Evolutionary conservation across 2,113 vertebrate genomes (phyloP).

Genomic region (Myodes glareolus): DNA sequence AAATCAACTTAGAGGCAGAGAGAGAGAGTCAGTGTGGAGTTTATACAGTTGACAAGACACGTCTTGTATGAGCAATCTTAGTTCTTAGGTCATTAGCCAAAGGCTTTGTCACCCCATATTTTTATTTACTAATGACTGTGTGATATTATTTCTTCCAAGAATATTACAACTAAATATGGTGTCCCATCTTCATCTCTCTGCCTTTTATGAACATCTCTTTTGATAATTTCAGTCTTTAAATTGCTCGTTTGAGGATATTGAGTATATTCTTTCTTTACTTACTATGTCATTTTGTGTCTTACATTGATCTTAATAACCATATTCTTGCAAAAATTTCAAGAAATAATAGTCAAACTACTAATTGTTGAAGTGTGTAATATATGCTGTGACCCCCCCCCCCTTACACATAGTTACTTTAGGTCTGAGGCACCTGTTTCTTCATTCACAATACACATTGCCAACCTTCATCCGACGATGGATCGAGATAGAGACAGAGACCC

Average conservation of each 20-base stretch:
- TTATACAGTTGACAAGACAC: neutral
- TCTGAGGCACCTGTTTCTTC: neutral
- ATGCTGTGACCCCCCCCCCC: neutral
- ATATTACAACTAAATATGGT: neutral
- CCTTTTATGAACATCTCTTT: neutral
- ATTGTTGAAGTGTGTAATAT: neutral
- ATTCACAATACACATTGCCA: neutral
- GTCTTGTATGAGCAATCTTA: neutral
- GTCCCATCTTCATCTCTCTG: neutral
- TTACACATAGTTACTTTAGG: neutral
- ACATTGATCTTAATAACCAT: neutral
- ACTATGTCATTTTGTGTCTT: neutral
- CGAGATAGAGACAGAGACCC: too few species aligned
- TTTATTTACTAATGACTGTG: slow-evolving; percentile 34
- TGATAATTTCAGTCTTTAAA: neutral
- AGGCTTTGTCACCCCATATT: neutral
- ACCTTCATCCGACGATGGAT: too few species aligned
- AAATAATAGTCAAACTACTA: neutral
- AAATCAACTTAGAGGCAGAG: neutral
- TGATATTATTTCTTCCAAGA: slow-evolving; percentile 4
- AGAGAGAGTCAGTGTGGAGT: neutral
- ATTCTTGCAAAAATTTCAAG: neutral
- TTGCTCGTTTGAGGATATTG: neutral
- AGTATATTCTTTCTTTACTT: neutral
- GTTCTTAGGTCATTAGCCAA: neutral